These are phyloP conservation scores for Arvicanthis niloticus DNA, from an alignment of 2,113 vertebrate species.

Conservation along the genomic window DNA sequence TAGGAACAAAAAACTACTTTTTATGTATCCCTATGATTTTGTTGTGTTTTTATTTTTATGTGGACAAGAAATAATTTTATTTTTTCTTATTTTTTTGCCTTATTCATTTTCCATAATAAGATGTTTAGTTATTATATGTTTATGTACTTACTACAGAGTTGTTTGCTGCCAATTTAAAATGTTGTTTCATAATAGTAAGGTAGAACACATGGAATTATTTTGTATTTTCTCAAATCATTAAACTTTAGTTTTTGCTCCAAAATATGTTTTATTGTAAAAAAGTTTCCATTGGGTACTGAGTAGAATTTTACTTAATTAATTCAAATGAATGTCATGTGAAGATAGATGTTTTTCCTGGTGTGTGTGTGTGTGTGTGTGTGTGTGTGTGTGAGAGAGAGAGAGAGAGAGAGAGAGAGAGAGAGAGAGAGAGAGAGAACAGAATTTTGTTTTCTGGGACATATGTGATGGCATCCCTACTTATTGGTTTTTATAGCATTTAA, in stretches of 20 bases:
- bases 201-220: background rate
- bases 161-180: background rate
- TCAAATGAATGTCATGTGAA: background rate
- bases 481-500: background rate
- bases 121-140: background rate
- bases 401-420: too few species aligned
- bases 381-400: background rate
- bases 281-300: background rate
- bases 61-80: background rate
- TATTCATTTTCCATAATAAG: background rate
- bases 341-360: background rate
- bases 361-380: background rate
- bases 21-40: background rate
- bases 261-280: background rate
- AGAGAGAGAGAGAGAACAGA: too few species aligned
- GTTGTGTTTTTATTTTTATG: background rate
- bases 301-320: conserved; percentile 53
- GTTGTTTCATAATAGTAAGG: background rate
- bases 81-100: background rate
- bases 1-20: background rate
- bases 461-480: background rate
- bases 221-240: background rate
- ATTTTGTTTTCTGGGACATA: background rate
- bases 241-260: background rate
- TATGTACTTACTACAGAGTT: background rate